phyloP scores from a whole-genome alignment of 1,140 invertebrate genomes.

The Phenacoccus solenopsis region DNA sequence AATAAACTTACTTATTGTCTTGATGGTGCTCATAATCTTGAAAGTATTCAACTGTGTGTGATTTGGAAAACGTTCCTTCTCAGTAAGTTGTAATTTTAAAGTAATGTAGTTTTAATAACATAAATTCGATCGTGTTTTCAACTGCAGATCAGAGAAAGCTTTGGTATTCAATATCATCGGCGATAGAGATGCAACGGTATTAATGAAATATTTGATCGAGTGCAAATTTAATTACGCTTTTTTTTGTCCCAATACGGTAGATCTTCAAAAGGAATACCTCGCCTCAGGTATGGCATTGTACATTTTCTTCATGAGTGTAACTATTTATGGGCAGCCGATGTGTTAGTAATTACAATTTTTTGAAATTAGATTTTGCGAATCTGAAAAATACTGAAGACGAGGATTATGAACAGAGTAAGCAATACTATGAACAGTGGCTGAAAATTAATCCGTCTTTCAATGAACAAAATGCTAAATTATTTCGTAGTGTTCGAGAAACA shows the following conservation, averaged over 20 bases:
- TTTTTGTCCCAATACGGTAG: constrained; percentile 59
- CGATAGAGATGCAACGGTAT: constrained; percentile 44
- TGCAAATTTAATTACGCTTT: constrained; percentile 51
- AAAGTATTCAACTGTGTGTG: constrained; percentile 71
- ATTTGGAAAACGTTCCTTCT: constrained; percentile 45
- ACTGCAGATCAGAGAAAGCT: constrained; percentile 32
- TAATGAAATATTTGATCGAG: constrained; percentile 47
- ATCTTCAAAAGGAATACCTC: neutral
- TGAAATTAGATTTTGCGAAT: constrained; percentile 15
- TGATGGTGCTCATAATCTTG: constrained; percentile 89
- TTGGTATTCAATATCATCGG: constrained; percentile 80
- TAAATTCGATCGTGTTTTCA: constrained; percentile 33
- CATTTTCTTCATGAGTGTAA: neutral
- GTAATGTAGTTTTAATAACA: neutral
- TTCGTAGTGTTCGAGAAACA: constrained; percentile 17
- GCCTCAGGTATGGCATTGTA: no score
- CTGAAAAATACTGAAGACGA: constrained; percentile 13
- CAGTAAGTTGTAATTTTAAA: neutral
- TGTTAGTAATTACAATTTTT: no score
- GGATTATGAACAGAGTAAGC: constrained; percentile 13
- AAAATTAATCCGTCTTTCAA: neutral
- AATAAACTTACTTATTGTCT: constrained; percentile 51
- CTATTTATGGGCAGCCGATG: no score
- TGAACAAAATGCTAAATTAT: constrained; percentile 8
- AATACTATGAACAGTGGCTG: neutral